Evolutionary conservation across 2,888 invertebrate genomes (phyloP).

Genomic region (Ecliptopera silaceata): DNA sequence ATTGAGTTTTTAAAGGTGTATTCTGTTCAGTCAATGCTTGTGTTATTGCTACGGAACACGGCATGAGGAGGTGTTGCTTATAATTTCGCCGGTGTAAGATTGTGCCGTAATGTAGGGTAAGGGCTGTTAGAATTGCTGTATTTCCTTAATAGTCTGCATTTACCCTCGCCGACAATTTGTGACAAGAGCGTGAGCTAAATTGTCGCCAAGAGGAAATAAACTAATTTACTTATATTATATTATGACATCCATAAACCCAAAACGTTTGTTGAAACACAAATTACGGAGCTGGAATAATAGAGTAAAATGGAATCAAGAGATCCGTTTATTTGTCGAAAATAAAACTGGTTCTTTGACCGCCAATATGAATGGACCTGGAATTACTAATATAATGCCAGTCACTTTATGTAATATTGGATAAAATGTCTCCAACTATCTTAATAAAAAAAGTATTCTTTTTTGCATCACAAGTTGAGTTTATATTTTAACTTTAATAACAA

Average conservation of each 20-base stretch:
- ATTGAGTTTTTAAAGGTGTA: constrained; percentile 47
- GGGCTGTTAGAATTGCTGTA: constrained; percentile 80
- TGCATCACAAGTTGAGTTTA: too few species aligned
- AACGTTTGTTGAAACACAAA: constrained; percentile 62
- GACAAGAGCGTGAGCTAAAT: constrained; percentile 81
- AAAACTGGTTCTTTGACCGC: too few species aligned
- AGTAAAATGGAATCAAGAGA: background rate
- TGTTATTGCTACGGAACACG: constrained; percentile 76
- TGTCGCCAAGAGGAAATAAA: constrained; percentile 81
- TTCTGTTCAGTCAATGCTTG: constrained; percentile 52
- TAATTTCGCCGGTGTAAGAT: constrained; percentile 79
- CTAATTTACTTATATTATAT: constrained; percentile 79
- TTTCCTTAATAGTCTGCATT: constrained; percentile 83
- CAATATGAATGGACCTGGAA: too few species aligned
- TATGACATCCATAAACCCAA: constrained; percentile 67
- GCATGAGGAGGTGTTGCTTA: constrained; percentile 78
- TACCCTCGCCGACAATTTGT: constrained; percentile 81
- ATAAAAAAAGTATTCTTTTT: too few species aligned
- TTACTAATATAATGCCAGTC: too few species aligned
- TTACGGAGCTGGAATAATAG: constrained; percentile 45
- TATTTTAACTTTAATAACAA: too few species aligned
- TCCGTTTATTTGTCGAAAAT: background rate
- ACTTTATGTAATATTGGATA: too few species aligned
- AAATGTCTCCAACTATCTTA: too few species aligned
- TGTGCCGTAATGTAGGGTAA: constrained; percentile 80